phyloP scores from a whole-genome alignment of 2,113 vertebrate species.

The Pampusana beccarii region DNA sequence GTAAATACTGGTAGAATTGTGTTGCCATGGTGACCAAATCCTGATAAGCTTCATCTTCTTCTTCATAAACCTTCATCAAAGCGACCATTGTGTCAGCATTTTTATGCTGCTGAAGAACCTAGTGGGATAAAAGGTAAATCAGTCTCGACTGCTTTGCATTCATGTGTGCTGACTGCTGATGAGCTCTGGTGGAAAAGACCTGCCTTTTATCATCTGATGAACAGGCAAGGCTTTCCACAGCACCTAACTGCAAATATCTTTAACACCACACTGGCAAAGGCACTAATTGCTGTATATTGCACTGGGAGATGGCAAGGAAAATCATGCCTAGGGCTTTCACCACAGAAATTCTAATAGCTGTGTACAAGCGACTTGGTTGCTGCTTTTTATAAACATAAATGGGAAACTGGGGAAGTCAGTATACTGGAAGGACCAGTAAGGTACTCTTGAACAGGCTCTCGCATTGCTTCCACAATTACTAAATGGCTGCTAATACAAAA shows the following conservation, averaged over 20 bases:
- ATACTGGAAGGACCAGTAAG: neutral
- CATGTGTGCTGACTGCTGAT: fast-evolving
- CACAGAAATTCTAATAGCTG: neutral
- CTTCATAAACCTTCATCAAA: slow-evolving; percentile 86
- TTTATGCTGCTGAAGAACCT: slow-evolving; percentile 87
- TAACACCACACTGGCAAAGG: neutral
- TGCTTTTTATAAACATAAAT: neutral
- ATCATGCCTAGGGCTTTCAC: neutral
- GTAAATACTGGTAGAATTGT: slow-evolving; percentile 90
- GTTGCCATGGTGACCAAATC: slow-evolving; percentile 88
- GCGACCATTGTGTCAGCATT: slow-evolving; percentile 82
- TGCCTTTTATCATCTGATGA: neutral
- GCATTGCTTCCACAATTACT: neutral
- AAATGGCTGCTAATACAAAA: neutral
- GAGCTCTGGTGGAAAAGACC: neutral
- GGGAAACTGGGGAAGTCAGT: neutral
- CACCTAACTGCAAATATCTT: neutral
- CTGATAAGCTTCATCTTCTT: slow-evolving; percentile 89
- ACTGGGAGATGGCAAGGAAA: neutral
- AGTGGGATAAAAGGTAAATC: slow-evolving; percentile 43
- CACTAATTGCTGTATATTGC: neutral
- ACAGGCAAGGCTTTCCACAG: neutral
- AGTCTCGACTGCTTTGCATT: neutral
- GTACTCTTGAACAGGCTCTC: neutral
- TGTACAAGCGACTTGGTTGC: neutral